phyloP scores from a whole-genome alignment of 1,140 invertebrate species.

The Neodiprion fabricii region DNA sequence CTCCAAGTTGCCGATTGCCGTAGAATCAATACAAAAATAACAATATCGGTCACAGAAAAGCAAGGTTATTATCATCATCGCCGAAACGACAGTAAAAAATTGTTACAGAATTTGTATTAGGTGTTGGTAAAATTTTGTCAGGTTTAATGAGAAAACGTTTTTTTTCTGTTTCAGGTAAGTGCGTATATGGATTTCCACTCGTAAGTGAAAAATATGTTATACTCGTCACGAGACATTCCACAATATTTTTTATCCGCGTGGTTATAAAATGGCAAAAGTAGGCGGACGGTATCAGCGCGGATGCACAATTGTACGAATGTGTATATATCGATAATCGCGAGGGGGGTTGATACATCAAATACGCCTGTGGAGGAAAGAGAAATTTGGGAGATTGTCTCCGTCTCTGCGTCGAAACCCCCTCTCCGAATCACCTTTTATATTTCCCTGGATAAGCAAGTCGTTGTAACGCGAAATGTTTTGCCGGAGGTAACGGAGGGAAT shows the following conservation, averaged over 20 bases:
- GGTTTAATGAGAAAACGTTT: neutral
- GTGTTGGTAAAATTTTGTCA: too few species aligned
- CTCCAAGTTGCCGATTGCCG: too few species aligned
- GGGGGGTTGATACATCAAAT: neutral
- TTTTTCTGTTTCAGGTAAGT: constrained; percentile 2
- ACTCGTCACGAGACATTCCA: too few species aligned
- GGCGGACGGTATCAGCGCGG: too few species aligned
- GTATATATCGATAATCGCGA: neutral
- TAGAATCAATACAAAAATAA: too few species aligned
- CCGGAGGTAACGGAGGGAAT: neutral
- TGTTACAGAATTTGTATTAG: too few species aligned
- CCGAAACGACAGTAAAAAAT: too few species aligned
- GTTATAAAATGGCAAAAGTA: too few species aligned
- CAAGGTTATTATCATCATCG: too few species aligned
- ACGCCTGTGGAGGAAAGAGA: neutral
- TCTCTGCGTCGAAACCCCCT: neutral
- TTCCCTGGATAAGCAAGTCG: neutral
- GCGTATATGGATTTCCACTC: neutral
- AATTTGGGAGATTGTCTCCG: neutral
- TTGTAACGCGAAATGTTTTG: neutral
- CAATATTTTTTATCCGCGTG: too few species aligned
- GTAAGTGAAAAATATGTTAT: too few species aligned
- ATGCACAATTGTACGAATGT: neutral
- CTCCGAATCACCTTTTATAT: neutral
- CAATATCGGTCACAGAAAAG: too few species aligned